These are phyloP conservation scores for Monopterus albus DNA, from an alignment of 2,113 vertebrate genomes.

Conservation along the genomic window DNA sequence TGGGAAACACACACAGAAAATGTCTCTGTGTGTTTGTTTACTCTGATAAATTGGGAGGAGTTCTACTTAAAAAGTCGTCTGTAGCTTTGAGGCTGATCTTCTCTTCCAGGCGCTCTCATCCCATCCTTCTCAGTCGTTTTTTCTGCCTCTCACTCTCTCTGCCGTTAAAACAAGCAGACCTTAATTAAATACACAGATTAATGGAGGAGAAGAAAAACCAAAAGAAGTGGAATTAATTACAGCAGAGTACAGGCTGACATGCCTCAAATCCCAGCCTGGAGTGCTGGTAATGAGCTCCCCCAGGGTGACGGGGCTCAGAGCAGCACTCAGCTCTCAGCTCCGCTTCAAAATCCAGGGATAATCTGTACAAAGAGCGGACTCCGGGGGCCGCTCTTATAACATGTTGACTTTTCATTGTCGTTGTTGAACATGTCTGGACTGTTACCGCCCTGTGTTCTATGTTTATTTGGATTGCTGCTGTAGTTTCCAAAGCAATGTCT, in stretches of 20 bases:
- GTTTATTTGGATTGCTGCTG: not conserved
- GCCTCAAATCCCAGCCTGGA: constrained; percentile 57
- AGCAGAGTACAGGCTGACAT: constrained; percentile 44
- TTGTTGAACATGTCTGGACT: not conserved
- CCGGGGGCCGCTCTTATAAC: not conserved
- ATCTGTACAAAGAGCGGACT: constrained; percentile 29
- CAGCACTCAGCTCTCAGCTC: constrained; percentile 5
- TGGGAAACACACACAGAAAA: too few species aligned
- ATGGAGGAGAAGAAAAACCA: constrained; percentile 51
- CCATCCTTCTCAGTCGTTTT: not conserved
- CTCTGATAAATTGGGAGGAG: constrained; percentile 15
- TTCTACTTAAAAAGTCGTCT: not conserved
- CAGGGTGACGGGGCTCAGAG: constrained; percentile 32
- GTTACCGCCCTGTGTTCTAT: not conserved
- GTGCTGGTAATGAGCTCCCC: constrained; percentile 67
- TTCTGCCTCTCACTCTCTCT: constrained; percentile 13
- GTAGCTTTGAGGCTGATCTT: not conserved
- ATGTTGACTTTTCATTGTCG: constrained; percentile 20
- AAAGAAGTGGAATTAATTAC: constrained; percentile 63
- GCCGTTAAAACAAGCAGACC: constrained; percentile 36
- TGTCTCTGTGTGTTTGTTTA: too few species aligned
- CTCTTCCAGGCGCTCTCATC: not conserved
- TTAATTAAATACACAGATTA: constrained; percentile 72
- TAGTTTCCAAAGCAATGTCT: not conserved
- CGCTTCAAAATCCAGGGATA: constrained; percentile 19